Evolutionary conservation across 2,888 invertebrate genomes (phyloP).

Genomic region (Ecliptopera silaceata): DNA sequence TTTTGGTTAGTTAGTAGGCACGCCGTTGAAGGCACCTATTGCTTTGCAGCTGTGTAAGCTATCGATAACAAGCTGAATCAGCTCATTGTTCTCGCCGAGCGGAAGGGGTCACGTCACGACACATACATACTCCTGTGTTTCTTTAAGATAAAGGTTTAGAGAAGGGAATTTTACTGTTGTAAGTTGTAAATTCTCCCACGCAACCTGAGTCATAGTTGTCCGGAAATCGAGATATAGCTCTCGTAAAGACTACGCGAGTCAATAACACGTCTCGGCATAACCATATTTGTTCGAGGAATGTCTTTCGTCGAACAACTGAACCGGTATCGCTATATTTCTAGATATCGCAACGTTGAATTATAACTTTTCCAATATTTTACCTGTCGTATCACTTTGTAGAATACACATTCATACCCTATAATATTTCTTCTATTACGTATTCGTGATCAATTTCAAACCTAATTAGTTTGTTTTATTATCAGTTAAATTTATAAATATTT

Average conservation of each 20-base stretch:
- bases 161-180: constrained; percentile 46
- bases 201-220: constrained; percentile 43
- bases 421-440: not conserved
- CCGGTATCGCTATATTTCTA: constrained; percentile 22
- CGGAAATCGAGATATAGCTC: constrained; percentile 50
- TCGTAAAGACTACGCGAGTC: constrained; percentile 34
- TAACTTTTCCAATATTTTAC: constrained; percentile 14
- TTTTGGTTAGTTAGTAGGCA: constrained; percentile 30
- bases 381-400: constrained; percentile 4
- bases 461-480: constrained; percentile 5
- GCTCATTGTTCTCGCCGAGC: constrained; percentile 57
- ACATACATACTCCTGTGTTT: constrained; percentile 27
- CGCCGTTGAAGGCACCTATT: constrained; percentile 26
- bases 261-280: constrained; percentile 33
- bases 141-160: constrained; percentile 31
- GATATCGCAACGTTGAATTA: constrained; percentile 19
- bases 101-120: constrained; percentile 38
- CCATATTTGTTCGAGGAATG: constrained; percentile 31
- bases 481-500: not conserved
- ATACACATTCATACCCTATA: not conserved
- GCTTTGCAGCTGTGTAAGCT: constrained; percentile 66
- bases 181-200: constrained; percentile 55
- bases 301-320: constrained; percentile 32
- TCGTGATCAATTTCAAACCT: constrained; percentile 8
- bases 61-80: constrained; percentile 64